Base-by-base conservation (phyloP, 2,797 vertebrate genomes). In the Anabacerthia variegaticeps region DNA sequence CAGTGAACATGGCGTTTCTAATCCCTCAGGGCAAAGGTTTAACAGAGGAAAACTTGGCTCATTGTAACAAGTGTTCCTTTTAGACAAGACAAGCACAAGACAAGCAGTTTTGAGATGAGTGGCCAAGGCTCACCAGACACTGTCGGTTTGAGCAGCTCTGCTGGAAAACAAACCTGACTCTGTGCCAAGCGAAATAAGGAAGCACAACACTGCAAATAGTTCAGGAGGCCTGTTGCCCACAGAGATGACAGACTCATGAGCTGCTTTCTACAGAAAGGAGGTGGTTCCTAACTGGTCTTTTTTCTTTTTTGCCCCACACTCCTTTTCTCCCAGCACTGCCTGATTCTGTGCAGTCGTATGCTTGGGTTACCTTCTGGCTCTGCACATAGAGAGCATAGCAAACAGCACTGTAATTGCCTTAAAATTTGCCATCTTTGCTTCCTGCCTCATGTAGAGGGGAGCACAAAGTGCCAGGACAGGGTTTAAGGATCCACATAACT, bases 101-200 rank as follows among this genome's bases (percentile, higher is more conserved):
- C 37, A 30, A 27, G 79, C 58, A 48, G 66, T 36, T 76, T 26
- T 82, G 69, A 49, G 87, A 37, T 59, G 91, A 91, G 89, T 30
- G 71, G 80, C 89, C 89, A 61, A 46, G 80, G 83, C 76, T 90
- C 75, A 49, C 16, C 85, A 94, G 92, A 69, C 32, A 5, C 80
- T 78, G 94, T 90, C 6, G 3, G 90, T 80, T 78, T 71, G 95
- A 94, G 94, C 87, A 89, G 93, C 92, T 79, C 85, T 88, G 88
- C 89, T 93, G 94, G 88, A 95, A 95, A 97, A 89, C 94, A 96
- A 92, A 73, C 89, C 92, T 93, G 96, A 94, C 85, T 79, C 48
- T 48, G 51, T 86, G 96, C 96, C 96, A 97, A 96, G 81, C 0
- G 88, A 95, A 97, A 94, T 94, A 96, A 90, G 94, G 96, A 95